phyloP scores from a whole-genome alignment of 1,140 invertebrate genomes.

The Carcinoscorpius rotundicauda region DNA sequence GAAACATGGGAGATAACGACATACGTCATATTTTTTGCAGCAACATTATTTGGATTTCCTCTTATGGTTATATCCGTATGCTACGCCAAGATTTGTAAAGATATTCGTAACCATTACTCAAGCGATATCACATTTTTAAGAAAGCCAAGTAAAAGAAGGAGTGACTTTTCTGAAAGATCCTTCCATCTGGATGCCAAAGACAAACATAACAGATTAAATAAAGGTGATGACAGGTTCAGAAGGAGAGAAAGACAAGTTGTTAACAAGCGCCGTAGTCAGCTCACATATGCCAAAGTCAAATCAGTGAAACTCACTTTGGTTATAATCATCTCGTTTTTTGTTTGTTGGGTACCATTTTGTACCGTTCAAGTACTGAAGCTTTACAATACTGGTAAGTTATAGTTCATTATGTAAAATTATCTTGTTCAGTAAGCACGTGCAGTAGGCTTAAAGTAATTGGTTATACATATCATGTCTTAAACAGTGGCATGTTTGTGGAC shows the following conservation, averaged over 20 bases:
- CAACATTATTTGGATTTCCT: neutral
- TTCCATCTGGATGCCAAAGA: neutral
- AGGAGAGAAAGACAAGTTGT: neutral
- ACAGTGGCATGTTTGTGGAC: too few species aligned
- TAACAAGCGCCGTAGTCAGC: neutral
- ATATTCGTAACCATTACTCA: neutral
- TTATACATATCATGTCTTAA: too few species aligned
- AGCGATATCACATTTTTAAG: neutral
- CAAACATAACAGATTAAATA: neutral
- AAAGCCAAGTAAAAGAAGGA: neutral
- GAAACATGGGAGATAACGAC: neutral
- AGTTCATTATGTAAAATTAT: too few species aligned
- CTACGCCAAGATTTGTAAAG: neutral
- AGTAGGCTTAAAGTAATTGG: too few species aligned
- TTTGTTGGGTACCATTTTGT: constrained; percentile 1
- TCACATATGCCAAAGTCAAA: neutral
- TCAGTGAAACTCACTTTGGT: neutral
- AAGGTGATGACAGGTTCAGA: neutral
- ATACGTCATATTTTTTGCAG: neutral
- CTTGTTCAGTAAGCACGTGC: too few species aligned
- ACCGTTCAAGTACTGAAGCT: neutral
- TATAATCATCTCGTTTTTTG: neutral
- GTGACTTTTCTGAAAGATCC: neutral
- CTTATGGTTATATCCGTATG: neutral
- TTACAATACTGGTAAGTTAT: too few species aligned